These are phyloP conservation scores for Macrobrachium rosenbergii DNA, from an alignment of 1,140 invertebrate species.

Conservation along the genomic window DNA sequence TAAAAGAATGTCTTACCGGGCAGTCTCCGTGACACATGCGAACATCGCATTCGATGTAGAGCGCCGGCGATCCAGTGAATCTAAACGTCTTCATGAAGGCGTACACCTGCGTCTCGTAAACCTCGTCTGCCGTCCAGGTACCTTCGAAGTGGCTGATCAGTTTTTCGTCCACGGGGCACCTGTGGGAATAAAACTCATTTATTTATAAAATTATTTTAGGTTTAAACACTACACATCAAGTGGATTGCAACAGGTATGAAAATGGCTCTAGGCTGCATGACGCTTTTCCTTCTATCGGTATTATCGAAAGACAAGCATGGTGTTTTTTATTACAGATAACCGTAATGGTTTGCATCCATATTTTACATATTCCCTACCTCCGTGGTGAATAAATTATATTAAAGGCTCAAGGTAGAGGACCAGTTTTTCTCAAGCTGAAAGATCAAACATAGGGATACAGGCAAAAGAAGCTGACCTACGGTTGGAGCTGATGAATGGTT, in stretches of 20 bases:
- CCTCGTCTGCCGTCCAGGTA: constrained; percentile 87
- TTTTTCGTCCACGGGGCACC: constrained; percentile 94
- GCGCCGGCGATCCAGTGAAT: constrained; percentile 91
- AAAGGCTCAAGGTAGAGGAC: too few species aligned
- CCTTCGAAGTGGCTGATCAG: constrained; percentile 92
- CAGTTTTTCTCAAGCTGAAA: too few species aligned
- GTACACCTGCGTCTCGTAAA: constrained; percentile 94
- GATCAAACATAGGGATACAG: too few species aligned
- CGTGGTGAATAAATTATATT: too few species aligned
- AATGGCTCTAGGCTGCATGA: not conserved
- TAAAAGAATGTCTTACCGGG: constrained; percentile 78
- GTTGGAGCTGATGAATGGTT: too few species aligned
- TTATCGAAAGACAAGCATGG: too few species aligned
- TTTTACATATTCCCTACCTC: too few species aligned
- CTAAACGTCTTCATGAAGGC: constrained; percentile 96
- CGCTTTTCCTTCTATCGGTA: too few species aligned
- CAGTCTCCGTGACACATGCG: constrained; percentile 94
- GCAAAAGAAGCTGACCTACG: too few species aligned
- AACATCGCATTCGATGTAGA: constrained; percentile 95
- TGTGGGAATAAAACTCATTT: constrained; percentile 68
- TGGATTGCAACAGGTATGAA: not conserved
- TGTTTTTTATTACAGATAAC: too few species aligned
- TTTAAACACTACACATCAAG: not conserved
- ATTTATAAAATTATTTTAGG: constrained; percentile 38
- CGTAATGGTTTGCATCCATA: too few species aligned